These are phyloP conservation scores for Cyphomyrus discorhynchus DNA, from an alignment of 2,113 vertebrate species.

Conservation along the genomic window DNA sequence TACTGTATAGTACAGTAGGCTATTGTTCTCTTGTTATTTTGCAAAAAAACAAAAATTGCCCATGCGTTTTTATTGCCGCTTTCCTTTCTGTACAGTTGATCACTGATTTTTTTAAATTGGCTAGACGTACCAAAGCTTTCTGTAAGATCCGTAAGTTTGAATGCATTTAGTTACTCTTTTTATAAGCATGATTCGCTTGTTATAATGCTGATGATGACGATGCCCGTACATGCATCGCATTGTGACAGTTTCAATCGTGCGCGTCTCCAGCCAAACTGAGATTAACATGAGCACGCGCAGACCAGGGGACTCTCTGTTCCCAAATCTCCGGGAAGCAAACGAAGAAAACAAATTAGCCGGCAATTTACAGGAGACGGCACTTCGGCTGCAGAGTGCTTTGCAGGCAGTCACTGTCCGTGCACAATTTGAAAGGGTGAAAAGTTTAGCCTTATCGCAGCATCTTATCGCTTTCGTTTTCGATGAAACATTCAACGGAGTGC, in stretches of 20 bases:
- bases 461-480: not conserved
- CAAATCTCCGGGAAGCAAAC: not conserved
- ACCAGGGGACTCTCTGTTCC: not conserved
- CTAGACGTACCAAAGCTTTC: not conserved
- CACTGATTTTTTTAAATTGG: not conserved
- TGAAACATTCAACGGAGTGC: not conserved
- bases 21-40: slow-evolving; percentile 11
- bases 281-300: not conserved
- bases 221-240: not conserved
- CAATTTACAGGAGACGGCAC: not conserved
- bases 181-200: not conserved
- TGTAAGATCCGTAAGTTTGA: not conserved
- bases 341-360: not conserved
- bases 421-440: not conserved
- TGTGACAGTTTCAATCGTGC: not conserved
- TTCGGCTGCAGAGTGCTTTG: not conserved
- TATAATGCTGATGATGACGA: not conserved
- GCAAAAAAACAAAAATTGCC: not conserved
- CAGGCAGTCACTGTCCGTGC: not conserved
- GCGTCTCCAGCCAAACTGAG: not conserved
- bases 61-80: not conserved
- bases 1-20: slow-evolving; percentile 6
- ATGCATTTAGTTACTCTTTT: not conserved
- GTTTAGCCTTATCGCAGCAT: not conserved
- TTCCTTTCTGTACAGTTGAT: not conserved